Conservation (phyloP, 2,797 vertebrate species). For the Lacerta agilis region DNA sequence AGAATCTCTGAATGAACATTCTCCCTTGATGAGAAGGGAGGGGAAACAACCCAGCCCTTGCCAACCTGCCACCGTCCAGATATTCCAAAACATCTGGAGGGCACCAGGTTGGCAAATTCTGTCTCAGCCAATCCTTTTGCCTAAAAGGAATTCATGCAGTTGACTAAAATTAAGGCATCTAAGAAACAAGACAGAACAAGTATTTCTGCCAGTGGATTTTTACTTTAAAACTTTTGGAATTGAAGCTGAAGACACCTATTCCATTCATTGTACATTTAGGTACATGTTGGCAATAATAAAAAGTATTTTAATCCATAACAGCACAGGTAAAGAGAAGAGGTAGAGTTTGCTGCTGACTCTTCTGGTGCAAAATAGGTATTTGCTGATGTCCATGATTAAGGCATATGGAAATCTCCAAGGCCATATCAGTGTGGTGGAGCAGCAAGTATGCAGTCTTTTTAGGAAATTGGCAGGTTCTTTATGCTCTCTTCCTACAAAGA, state of each 20-base stretch:
- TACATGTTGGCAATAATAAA: background rate
- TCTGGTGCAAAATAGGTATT: background rate
- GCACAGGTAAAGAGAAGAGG: too few relatives aligned
- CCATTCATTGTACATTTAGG: background rate
- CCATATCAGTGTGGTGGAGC: too few relatives aligned
- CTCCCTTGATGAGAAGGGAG: background rate
- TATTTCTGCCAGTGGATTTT: slow-evolving; percentile 7
- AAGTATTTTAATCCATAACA: accelerated
- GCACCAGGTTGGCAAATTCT: background rate
- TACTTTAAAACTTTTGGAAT: slow-evolving; percentile 2
- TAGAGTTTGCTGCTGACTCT: too few relatives aligned
- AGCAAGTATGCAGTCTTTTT: background rate
- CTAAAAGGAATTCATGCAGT: background rate
- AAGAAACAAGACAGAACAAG: slow-evolving; percentile 58
- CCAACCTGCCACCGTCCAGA: background rate
- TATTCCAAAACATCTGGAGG: background rate
- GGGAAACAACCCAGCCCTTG: background rate
- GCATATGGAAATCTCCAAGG: background rate
- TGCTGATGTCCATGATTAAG: too few relatives aligned
- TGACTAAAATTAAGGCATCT: background rate
- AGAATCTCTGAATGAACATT: background rate
- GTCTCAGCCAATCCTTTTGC: slow-evolving; percentile 36
- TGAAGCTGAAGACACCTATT: accelerated
- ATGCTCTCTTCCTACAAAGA: background rate
- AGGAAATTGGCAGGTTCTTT: too few relatives aligned